Evolutionary conservation across 2,888 invertebrate species (phyloP).

Genomic region (Parasteatoda lunata): DNA sequence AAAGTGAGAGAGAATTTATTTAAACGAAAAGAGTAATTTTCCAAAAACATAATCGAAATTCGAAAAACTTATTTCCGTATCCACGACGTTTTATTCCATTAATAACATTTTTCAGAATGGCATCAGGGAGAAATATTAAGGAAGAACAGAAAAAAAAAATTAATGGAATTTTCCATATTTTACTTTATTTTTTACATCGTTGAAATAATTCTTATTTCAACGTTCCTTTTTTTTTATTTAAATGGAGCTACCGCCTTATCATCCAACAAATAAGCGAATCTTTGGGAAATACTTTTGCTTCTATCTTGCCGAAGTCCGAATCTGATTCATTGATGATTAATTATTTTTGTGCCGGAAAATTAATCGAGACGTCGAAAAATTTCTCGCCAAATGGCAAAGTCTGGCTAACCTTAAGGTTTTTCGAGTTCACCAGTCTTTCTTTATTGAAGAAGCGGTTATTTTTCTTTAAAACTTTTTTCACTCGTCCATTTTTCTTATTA

Average conservation of each 20-base stretch:
- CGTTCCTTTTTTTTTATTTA: slow-evolving; percentile 29
- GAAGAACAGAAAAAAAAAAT: slow-evolving; percentile 46
- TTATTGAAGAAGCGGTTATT: slow-evolving; percentile 23
- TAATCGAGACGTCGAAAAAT: slow-evolving; percentile 56
- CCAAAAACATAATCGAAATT: slow-evolving; percentile 61
- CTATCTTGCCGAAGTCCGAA: slow-evolving; percentile 28
- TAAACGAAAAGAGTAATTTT: slow-evolving; percentile 61
- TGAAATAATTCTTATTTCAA: not conserved
- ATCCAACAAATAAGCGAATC: slow-evolving; percentile 58
- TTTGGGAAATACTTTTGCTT: slow-evolving; percentile 11
- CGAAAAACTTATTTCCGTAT: slow-evolving; percentile 62
- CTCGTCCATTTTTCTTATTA: slow-evolving; percentile 7
- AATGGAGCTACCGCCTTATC: slow-evolving; percentile 23
- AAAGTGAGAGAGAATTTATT: slow-evolving; percentile 19
- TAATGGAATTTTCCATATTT: slow-evolving; percentile 62
- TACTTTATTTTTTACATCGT: slow-evolving; percentile 22
- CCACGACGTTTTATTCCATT: slow-evolving; percentile 53
- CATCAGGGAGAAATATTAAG: slow-evolving; percentile 54
- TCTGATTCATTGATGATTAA: slow-evolving; percentile 62
- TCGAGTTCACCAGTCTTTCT: slow-evolving; percentile 21
- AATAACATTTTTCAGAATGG: slow-evolving; percentile 51
- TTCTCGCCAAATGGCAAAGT: slow-evolving; percentile 56
- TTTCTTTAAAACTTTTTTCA: slow-evolving; percentile 1
- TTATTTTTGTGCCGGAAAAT: slow-evolving; percentile 55
- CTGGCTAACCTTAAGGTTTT: slow-evolving; percentile 39